Evolutionary conservation across 2,113 vertebrate species (phyloP).

Genomic region (Peucedramus taeniatus): DNA sequence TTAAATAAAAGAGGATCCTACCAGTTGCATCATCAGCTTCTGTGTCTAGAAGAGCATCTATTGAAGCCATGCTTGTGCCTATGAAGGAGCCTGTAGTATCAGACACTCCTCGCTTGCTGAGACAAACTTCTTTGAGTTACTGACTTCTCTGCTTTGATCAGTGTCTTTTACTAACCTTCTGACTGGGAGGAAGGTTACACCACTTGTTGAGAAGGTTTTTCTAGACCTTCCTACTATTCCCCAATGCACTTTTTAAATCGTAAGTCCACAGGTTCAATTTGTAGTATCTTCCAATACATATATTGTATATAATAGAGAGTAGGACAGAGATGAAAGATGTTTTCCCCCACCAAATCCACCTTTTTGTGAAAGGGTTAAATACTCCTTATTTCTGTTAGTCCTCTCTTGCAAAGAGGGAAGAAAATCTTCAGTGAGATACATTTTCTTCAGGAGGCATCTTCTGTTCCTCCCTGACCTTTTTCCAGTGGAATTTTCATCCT

Average conservation of each 20-base stretch:
- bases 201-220: constrained; percentile 40
- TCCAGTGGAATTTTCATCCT: constrained; percentile 34
- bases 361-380: constrained; percentile 18
- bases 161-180: constrained; percentile 57
- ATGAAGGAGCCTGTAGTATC: constrained; percentile 59
- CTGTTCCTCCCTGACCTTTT: constrained; percentile 57
- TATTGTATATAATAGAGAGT: neutral
- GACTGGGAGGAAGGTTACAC: constrained; percentile 46
- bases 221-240: constrained; percentile 52
- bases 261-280: constrained; percentile 34
- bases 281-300: constrained; percentile 48
- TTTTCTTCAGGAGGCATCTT: constrained; percentile 63
- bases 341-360: constrained; percentile 50
- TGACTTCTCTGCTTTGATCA: constrained; percentile 54
- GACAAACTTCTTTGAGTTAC: constrained; percentile 60
- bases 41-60: constrained; percentile 70
- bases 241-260: neutral
- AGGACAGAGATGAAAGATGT: neutral
- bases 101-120: constrained; percentile 58
- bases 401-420: constrained; percentile 38
- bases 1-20: constrained; percentile 69
- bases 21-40: constrained; percentile 66
- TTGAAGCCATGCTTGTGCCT: constrained; percentile 66
- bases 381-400: constrained; percentile 36
- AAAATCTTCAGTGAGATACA: constrained; percentile 41